A percentile compares a stretch with the other conserved stretches of the same genome.
Evolutionary conservation across 2,888 invertebrate species (phyloP).

Genomic region (Drosophila fulvimacula): DNA sequence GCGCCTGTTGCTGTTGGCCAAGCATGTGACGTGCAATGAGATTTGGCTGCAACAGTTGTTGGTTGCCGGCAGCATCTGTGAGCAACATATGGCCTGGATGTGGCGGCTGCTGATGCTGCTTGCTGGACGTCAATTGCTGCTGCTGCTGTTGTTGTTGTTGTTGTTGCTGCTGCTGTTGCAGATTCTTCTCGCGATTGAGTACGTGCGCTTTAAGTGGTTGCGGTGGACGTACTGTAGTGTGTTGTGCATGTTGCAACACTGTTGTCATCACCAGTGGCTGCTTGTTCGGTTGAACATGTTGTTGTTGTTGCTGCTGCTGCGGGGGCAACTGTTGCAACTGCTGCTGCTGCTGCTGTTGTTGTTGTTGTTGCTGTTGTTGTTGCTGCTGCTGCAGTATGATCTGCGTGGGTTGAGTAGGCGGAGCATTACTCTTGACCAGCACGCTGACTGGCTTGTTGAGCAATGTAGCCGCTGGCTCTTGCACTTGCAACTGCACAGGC

Average conservation of each 20-base stretch:
- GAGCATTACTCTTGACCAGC: constrained; percentile 77
- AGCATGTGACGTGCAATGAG: constrained; percentile 67
- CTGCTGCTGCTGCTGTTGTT: constrained; percentile 49
- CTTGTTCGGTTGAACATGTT: constrained; percentile 60
- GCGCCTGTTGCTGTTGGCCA: constrained; percentile 51
- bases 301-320: constrained; percentile 29
- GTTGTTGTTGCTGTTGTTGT: constrained; percentile 49
- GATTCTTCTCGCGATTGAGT: constrained; percentile 85
- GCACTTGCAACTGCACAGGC: constrained; percentile 67
- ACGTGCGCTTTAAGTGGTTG: constrained; percentile 88
- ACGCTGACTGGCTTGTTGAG: constrained; percentile 82
- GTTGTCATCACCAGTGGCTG: constrained; percentile 80
- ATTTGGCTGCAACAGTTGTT: constrained; percentile 78
- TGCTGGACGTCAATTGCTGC: constrained; percentile 59
- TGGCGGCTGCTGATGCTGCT: constrained; percentile 64
- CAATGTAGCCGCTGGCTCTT: constrained; percentile 53
- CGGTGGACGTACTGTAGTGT: constrained; percentile 84
- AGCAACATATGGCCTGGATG: constrained; percentile 73
- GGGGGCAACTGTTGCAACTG: constrained; percentile 46
- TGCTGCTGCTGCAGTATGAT: constrained; percentile 57
- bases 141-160: constrained; percentile 63
- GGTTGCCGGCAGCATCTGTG: constrained; percentile 69
- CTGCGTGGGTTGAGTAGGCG: constrained; percentile 46
- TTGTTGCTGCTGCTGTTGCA: constrained; percentile 71
- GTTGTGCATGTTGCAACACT: constrained; percentile 84